Evolutionary conservation across 2,888 invertebrate species (phyloP).

Genomic region (Ormyrus rosae): DNA sequence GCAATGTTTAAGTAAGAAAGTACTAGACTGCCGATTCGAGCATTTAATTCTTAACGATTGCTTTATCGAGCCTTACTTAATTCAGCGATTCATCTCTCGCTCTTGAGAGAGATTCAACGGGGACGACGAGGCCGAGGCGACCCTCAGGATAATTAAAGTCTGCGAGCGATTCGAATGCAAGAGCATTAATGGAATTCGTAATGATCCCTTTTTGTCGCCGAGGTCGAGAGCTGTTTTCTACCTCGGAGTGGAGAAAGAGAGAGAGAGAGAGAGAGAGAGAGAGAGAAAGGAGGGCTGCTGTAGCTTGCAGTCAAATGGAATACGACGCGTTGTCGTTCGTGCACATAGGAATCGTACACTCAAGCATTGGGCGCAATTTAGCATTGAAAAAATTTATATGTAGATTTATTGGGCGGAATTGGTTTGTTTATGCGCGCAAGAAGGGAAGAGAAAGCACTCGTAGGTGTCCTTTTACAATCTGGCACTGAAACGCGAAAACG

Average conservation of each 20-base stretch:
- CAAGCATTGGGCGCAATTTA: too few species aligned
- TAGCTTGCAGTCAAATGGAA: background rate
- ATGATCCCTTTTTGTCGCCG: constrained; percentile 63
- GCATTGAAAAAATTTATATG: too few species aligned
- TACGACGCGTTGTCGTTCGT: background rate
- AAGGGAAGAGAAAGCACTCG: too few species aligned
- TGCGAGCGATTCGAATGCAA: constrained; percentile 62
- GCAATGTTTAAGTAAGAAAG: constrained; percentile 8
- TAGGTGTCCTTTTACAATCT: too few species aligned
- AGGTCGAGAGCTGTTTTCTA: background rate
- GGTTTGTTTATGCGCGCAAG: too few species aligned
- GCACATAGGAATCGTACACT: background rate
- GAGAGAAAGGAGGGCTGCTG: too few species aligned
- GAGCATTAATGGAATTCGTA: constrained; percentile 70
- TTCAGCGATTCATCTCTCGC: constrained; percentile 62
- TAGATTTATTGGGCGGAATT: too few species aligned
- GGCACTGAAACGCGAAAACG: too few species aligned
- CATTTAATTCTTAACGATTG: constrained; percentile 63
- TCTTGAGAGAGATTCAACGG: constrained; percentile 46
- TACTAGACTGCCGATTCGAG: background rate
- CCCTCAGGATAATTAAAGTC: constrained; percentile 67
- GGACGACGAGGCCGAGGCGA: constrained; percentile 12
- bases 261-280: too few species aligned
- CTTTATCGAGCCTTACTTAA: constrained; percentile 65
- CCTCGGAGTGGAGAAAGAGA: too few species aligned